Conservation (phyloP, 2,113 vertebrate genomes). For the Elgaria multicarinata region DNA sequence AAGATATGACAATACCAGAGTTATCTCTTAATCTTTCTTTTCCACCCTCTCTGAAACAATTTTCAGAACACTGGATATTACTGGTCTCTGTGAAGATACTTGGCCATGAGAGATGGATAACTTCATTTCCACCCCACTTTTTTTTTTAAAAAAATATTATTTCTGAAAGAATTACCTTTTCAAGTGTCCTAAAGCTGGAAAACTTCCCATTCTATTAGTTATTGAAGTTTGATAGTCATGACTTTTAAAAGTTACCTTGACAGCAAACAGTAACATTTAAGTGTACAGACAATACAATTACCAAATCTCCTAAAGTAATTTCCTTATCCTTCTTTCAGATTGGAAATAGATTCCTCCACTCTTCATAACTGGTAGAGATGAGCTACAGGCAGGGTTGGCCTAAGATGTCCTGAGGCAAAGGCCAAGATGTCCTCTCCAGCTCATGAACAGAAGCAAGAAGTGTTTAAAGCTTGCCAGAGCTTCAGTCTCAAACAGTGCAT, state of each 20-base stretch:
- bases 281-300: not conserved
- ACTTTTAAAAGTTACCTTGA: not conserved
- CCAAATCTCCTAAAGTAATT: not conserved
- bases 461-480: too few relatives aligned
- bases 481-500: too few relatives aligned
- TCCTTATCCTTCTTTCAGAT: not conserved
- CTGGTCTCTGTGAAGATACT: not conserved
- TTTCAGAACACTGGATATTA: not conserved
- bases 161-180: not conserved
- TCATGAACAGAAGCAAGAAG: too few relatives aligned
- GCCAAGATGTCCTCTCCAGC: too few relatives aligned
- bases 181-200: not conserved
- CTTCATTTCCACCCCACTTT: not conserved
- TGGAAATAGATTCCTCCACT: not conserved
- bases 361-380: too few relatives aligned
- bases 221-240: not conserved
- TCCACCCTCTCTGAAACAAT: not conserved
- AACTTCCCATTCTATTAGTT: too few relatives aligned
- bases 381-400: too few relatives aligned
- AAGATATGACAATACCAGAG: not conserved
- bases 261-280: not conserved
- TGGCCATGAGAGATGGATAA: not conserved
- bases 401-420: too few relatives aligned
- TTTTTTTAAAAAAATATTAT: not conserved
- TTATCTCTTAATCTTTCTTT: not conserved